Conservation (phyloP, 1,140 invertebrate genomes). For the Drosophila kikkawai region DNA sequence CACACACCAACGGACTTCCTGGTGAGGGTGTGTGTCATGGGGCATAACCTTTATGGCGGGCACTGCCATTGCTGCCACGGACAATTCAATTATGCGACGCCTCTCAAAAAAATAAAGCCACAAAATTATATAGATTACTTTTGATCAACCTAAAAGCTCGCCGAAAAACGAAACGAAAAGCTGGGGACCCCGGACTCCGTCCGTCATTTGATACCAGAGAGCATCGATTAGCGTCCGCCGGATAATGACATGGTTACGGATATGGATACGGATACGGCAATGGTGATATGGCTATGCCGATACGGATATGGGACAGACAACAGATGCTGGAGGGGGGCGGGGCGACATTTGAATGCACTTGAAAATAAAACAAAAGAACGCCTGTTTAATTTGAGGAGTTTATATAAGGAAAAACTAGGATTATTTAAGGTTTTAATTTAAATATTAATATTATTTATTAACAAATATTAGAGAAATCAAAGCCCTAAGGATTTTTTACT, state of each 20-base stretch:
- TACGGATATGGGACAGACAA: constrained; percentile 3
- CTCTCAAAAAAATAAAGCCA: constrained; percentile 32
- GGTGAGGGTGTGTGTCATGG: neutral
- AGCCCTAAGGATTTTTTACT: neutral
- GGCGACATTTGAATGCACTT: constrained; percentile 4
- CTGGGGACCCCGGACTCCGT: neutral
- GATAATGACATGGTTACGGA: constrained; percentile 25
- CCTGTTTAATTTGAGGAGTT: too few relatives aligned
- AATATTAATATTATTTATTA: neutral
- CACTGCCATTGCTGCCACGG: constrained; percentile 25
- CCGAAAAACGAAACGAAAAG: constrained; percentile 7
- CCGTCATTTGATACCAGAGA: constrained; percentile 50
- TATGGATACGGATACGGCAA: neutral
- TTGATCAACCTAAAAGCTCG: constrained; percentile 44
- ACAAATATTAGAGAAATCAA: neutral
- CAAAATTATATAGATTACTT: constrained; percentile 35
- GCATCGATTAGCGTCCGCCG: constrained; percentile 61
- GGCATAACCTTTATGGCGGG: constrained; percentile 44
- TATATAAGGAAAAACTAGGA: neutral
- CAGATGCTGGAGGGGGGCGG: neutral
- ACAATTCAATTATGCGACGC: constrained; percentile 50
- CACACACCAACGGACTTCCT: constrained; percentile 19
- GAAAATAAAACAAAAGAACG: neutral
- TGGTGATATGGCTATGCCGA: neutral
- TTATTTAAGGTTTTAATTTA: neutral